Base-by-base conservation (phyloP, 1,140 invertebrate species). In the Achroia grisella region DNA sequence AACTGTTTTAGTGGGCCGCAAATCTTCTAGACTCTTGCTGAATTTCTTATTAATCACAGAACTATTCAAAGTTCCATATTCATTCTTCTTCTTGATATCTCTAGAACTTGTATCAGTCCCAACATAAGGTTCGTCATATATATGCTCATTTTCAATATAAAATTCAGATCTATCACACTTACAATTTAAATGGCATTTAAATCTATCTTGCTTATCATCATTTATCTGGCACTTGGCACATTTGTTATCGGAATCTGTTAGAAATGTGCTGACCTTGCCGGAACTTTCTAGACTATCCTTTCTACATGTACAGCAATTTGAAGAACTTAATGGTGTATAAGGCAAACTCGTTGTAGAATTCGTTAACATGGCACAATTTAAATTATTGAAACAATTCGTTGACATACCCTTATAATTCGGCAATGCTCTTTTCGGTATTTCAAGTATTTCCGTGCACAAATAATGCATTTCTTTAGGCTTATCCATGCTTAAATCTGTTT, bases 331-430 rank as follows among this genome's bases (percentile, higher is more conserved):
- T 44, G 73, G 61, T 1, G 78, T 78, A 41, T 87, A 87, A 11
- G 76, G 76, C 36, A 83, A 54, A 44, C 75, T 83, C 31, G 74
- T 59, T 1, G 62, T 77, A 1, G 80, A 84, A 34, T 72, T 71
- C 0, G 62, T 71, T 31, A 76, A 52, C 31, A 81, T 80, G 33
- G 80, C 71, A 78, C 88, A 89, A 41, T 88, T 87, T 29, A 89
- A 65, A n/a, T n/a, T n/a, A 48, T 87, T 87, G 17, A 90, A 79
- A 67, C 89, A 90, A 57, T 88, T 88, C 2, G 70, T 59, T 42
- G 56, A 41, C 37, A 56, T 40, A 36, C 47, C 57, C 14, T 74
- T 58, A 47, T 74, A 67, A 15, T 65, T 55, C 46, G 73, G 46
- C 48, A 82, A 39, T 13, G 64, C 65, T 47, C 80, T 55, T 44